Percentiles rank a stretch among this genome's conserved stretches.
These are phyloP conservation scores for Caenorhabditis parvicauda DNA, from an alignment of 2,888 invertebrate species.

Conservation along the genomic window DNA sequence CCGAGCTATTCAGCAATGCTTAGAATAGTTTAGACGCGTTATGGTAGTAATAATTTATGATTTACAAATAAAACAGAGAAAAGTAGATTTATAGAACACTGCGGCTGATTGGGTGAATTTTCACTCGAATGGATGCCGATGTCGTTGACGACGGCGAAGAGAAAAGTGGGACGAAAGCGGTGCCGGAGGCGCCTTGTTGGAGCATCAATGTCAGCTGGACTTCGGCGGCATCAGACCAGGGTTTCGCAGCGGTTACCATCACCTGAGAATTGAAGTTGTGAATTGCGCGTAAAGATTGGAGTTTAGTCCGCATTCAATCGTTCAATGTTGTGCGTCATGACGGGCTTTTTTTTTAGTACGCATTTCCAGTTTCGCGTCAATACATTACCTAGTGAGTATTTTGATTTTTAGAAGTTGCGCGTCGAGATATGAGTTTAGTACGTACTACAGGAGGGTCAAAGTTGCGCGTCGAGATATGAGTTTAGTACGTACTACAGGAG, in stretches of 20 bases:
- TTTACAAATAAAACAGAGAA: too few relatives aligned
- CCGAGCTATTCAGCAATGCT: too few relatives aligned
- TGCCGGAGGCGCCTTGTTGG: not conserved
- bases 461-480: too few relatives aligned
- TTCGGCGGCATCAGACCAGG: conserved; percentile 24
- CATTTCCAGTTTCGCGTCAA: not conserved
- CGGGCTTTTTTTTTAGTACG: too few relatives aligned
- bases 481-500: too few relatives aligned
- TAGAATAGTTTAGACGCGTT: too few relatives aligned
- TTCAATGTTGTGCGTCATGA: too few relatives aligned
- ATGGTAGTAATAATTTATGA: too few relatives aligned
- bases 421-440: too few relatives aligned
- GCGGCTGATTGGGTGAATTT: conserved; percentile 21
- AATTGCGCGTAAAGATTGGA: not conserved
- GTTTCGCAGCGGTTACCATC: conserved; percentile 8
- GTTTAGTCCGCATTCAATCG: not conserved
- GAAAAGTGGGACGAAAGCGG: conserved; percentile 15
- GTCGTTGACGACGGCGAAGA: conserved; percentile 17
- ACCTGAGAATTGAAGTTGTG: conserved; percentile 6
- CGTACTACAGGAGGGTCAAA: too few relatives aligned
- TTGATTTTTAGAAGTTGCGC: not conserved
- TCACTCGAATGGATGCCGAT: conserved; percentile 16
- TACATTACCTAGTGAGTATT: not conserved
- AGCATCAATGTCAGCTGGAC: conserved; percentile 17
- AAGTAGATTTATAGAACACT: too few relatives aligned